phyloP scores from a whole-genome alignment of 2,113 vertebrate genomes.

The Hippocampus comes region DNA sequence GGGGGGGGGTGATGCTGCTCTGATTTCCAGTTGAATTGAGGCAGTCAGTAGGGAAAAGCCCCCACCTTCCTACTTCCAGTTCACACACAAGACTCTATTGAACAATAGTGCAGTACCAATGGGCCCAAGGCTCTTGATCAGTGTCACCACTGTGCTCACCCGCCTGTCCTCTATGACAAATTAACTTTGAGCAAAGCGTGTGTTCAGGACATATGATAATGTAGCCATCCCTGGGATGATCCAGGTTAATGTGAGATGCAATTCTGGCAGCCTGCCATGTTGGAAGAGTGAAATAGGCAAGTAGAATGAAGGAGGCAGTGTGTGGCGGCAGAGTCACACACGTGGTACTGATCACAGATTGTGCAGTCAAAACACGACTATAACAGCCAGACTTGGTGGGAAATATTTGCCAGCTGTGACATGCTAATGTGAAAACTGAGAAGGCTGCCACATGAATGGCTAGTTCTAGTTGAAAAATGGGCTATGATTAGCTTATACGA shows the following conservation, averaged over 20 bases:
- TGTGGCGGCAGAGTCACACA: conserved; percentile 32
- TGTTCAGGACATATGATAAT: conserved; percentile 63
- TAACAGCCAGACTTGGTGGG: conserved; percentile 44
- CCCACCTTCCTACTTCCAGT: conserved; percentile 53
- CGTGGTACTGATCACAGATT: conserved; percentile 36
- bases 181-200: conserved; percentile 65
- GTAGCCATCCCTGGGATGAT: conserved; percentile 50
- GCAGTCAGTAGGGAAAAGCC: conserved; percentile 67
- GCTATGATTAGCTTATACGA: conserved; percentile 7
- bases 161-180: conserved; percentile 69
- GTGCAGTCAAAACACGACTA: conserved; percentile 45
- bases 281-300: conserved; percentile 26
- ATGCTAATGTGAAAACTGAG: conserved; percentile 38
- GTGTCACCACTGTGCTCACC: conserved; percentile 68
- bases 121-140: conserved; percentile 67
- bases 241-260: conserved; percentile 45
- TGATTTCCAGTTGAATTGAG: conserved; percentile 72
- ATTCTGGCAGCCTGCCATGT: conserved; percentile 42
- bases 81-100: conserved; percentile 70
- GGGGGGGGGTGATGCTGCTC: conserved; percentile 63
- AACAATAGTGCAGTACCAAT: conserved; percentile 71
- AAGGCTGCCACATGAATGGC: conserved; percentile 16
- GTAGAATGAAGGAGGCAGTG: conserved; percentile 24
- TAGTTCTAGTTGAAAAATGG: conserved; percentile 12
- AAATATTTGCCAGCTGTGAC: conserved; percentile 43